These are phyloP conservation scores for Cataglyphis altisquamis DNA, from an alignment of 2,888 invertebrate species.

Conservation along the genomic window DNA sequence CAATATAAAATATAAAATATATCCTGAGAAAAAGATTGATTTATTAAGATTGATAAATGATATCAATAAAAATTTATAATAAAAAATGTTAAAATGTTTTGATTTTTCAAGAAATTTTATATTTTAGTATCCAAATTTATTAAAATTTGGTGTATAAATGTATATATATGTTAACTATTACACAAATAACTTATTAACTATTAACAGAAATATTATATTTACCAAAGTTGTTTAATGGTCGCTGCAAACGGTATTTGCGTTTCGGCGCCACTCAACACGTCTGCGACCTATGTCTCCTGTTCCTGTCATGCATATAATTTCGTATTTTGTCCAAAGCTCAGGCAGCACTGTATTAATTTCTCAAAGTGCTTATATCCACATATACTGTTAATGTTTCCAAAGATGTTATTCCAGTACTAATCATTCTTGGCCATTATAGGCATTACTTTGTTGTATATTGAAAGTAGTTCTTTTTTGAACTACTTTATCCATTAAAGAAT, in stretches of 20 bases:
- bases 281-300: conserved; percentile 85
- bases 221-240: conserved; percentile 53
- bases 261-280: conserved; percentile 86
- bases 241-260: conserved; percentile 79
- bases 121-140: conserved; percentile 1
- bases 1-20: neutral
- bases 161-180: neutral
- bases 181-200: neutral
- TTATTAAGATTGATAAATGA: neutral
- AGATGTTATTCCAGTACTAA: conserved; percentile 63
- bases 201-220: neutral
- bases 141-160: neutral
- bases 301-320: conserved; percentile 86
- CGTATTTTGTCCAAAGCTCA: conserved; percentile 77
- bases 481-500: conserved; percentile 83
- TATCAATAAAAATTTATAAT: neutral
- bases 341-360: conserved; percentile 58
- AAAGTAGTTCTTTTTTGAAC: conserved; percentile 75
- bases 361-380: conserved; percentile 49
- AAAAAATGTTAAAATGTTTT: neutral
- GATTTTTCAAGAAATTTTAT: neutral
- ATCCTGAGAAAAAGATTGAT: neutral
- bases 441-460: conserved; percentile 60
- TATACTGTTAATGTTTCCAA: conserved; percentile 47
- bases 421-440: conserved; percentile 69